Evolutionary conservation across 2,888 invertebrate species (phyloP).

Genomic region (Alsophila aescularia): DNA sequence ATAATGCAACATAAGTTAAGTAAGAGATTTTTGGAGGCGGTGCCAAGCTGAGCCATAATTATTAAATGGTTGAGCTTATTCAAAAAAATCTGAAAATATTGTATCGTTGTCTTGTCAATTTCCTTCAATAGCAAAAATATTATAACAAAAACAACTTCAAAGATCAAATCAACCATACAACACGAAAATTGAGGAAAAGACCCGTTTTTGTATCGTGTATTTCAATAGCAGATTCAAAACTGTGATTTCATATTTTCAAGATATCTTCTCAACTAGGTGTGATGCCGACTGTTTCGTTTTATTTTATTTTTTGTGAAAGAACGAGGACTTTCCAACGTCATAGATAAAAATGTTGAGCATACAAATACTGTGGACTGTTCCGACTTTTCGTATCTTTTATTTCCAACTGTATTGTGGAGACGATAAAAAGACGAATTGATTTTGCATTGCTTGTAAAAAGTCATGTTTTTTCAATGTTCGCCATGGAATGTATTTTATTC

Average conservation of each 20-base stretch:
- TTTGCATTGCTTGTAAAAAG: slow-evolving; percentile 19
- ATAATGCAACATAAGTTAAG: too few relatives aligned
- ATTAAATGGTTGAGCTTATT: too few relatives aligned
- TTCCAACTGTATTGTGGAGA: slow-evolving; percentile 12
- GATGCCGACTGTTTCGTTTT: slow-evolving; percentile 25
- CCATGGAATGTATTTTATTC: slow-evolving; percentile 3
- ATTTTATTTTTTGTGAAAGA: slow-evolving; percentile 26
- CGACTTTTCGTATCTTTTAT: slow-evolving; percentile 23
- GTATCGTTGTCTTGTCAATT: too few relatives aligned
- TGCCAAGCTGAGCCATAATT: too few relatives aligned
- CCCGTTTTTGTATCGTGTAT: slow-evolving; percentile 2
- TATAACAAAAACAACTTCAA: neutral
- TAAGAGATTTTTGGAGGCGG: too few relatives aligned
- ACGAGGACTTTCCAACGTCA: slow-evolving; percentile 24
- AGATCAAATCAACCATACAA: slow-evolving; percentile 2
- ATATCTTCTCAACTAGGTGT: slow-evolving; percentile 26
- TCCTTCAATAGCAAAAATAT: too few relatives aligned
- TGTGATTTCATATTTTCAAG: slow-evolving; percentile 20
- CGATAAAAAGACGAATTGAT: slow-evolving; percentile 28
- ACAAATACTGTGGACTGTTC: slow-evolving; percentile 25
- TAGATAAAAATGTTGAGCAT: slow-evolving; percentile 34
- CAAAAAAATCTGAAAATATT: too few relatives aligned
- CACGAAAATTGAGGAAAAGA: neutral
- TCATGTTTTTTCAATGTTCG: slow-evolving; percentile 16
- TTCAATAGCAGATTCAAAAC: slow-evolving; percentile 24